Conservation (phyloP, 37 sponge, comb jelly and placozoan species). For the Theonella swinhoei region DNA sequence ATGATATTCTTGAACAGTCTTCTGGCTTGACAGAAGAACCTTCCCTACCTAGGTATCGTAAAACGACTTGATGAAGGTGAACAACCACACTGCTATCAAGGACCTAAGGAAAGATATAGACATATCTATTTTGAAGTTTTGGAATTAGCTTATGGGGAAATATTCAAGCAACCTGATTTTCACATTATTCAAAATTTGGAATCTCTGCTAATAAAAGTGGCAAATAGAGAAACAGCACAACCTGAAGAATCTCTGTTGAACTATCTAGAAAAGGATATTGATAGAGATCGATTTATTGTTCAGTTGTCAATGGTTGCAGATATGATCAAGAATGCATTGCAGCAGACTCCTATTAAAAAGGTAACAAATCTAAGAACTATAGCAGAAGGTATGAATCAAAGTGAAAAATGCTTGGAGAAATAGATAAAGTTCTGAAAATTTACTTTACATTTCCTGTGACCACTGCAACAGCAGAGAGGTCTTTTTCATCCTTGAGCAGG, state of each 20-base stretch:
- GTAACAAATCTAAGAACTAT: conserved; percentile 21
- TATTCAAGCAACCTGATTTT: not conserved
- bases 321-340: not conserved
- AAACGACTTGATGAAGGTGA: conserved; percentile 30
- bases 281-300: not conserved
- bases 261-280: not conserved
- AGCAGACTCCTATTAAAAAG: not conserved
- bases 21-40: conserved; percentile 33
- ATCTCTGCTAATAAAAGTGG: not conserved
- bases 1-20: not conserved
- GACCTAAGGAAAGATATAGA: conserved; percentile 29
- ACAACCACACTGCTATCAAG: conserved; percentile 9
- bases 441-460: conserved; percentile 11
- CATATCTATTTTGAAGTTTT: conserved; percentile 28
- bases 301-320: not conserved
- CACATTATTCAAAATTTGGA: not conserved
- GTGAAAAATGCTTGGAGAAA: conserved; percentile 28
- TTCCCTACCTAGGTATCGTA: conserved; percentile 4
- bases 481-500: conserved; percentile 31
- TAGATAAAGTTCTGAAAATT: not conserved
- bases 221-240: not conserved
- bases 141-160: not conserved
- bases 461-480: conserved; percentile 25
- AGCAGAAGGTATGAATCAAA: not conserved
- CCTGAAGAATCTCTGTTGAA: not conserved